Evolutionary conservation across 2,888 invertebrate species (phyloP).

Genomic region (Deilephila porcellus): DNA sequence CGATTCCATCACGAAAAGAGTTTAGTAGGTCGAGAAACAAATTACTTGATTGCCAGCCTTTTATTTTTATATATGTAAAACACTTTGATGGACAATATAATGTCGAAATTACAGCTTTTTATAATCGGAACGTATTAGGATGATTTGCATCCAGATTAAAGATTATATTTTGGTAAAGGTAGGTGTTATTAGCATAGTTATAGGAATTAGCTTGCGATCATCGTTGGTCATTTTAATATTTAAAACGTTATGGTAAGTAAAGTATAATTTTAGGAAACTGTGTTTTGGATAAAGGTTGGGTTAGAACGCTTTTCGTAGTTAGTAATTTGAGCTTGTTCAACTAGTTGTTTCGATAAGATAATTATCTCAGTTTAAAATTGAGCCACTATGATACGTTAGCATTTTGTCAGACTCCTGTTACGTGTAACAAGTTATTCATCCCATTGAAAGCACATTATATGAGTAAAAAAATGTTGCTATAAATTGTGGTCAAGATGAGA

Average conservation of each 20-base stretch:
- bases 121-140: conserved; percentile 83
- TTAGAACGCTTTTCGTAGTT: conserved; percentile 57
- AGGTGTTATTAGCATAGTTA: conserved; percentile 83
- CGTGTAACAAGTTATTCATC: background rate
- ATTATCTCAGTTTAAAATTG: conserved; percentile 39
- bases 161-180: conserved; percentile 82
- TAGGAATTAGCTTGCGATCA: conserved; percentile 79
- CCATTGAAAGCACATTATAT: conserved; percentile 3
- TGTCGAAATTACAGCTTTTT: conserved; percentile 82
- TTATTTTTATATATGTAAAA: conserved; percentile 83
- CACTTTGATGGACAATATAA: conserved; percentile 84
- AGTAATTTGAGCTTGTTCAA: conserved; percentile 55
- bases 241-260: conserved; percentile 71
- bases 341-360: conserved; percentile 50
- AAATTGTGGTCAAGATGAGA: conserved; percentile 18
- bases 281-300: conserved; percentile 63
- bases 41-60: conserved; percentile 80
- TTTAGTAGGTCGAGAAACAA: conserved; percentile 81
- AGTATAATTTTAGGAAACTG: conserved; percentile 67
- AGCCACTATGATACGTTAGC: conserved; percentile 36
- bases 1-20: conserved; percentile 74
- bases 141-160: conserved; percentile 84
- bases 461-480: background rate
- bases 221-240: conserved; percentile 79
- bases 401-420: conserved; percentile 28